A percentile compares a stretch with the other conserved stretches of the same genome.
Conservation (phyloP, 2,888 invertebrate species). For the Conops quadrifasciatus region DNA sequence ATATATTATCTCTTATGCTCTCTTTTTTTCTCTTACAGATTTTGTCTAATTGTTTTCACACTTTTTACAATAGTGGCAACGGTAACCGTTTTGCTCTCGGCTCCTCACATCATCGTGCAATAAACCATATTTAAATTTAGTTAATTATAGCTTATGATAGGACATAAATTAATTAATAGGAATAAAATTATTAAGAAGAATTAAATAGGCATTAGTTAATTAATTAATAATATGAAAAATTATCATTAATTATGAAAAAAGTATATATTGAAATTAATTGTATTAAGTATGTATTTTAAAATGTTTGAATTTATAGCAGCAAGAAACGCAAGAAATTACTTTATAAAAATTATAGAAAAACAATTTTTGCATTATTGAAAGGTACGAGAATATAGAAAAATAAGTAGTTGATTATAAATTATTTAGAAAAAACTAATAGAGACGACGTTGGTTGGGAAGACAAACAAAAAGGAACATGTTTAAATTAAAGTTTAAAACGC, state of each 20-base stretch:
- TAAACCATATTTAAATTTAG: slow-evolving; percentile 65
- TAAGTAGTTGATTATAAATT: neutral
- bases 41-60: slow-evolving; percentile 95
- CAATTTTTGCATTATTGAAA: slow-evolving; percentile 1
- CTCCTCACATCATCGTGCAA: slow-evolving; percentile 95
- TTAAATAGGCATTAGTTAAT: neutral
- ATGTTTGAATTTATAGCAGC: slow-evolving; percentile 10
- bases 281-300: neutral
- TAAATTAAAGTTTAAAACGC: slow-evolving; percentile 16
- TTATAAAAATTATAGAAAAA: slow-evolving; percentile 39
- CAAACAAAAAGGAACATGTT: neutral
- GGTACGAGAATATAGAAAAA: slow-evolving; percentile 14
- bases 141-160: too few relatives aligned
- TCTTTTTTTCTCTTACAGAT: slow-evolving; percentile 68
- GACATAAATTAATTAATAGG: neutral
- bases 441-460: neutral
- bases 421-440: slow-evolving; percentile 17
- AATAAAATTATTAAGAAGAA: neutral
- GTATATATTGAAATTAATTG: neutral
- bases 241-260: slow-evolving; percentile 10
- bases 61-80: slow-evolving; percentile 93
- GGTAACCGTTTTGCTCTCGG: slow-evolving; percentile 88
- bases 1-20: neutral
- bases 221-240: neutral
- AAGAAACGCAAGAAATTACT: slow-evolving; percentile 12